These are phyloP conservation scores for Apocrypta bakeri DNA, from an alignment of 1,140 invertebrate genomes.

Conservation along the genomic window DNA sequence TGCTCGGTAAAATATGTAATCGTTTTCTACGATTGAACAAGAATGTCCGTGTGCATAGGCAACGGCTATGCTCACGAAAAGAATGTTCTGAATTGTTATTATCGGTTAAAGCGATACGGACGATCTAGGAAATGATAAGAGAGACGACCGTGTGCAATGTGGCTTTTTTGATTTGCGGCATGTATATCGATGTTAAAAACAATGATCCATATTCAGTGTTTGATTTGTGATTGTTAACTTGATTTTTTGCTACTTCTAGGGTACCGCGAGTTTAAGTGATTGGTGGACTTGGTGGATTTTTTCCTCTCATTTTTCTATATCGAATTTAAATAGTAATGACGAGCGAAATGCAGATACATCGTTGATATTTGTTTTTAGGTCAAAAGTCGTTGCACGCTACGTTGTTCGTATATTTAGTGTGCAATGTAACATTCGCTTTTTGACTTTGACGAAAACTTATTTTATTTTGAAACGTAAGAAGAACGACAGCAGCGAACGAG, in stretches of 20 bases:
- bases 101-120: slow-evolving; percentile 16
- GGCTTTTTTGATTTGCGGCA: slow-evolving; percentile 16
- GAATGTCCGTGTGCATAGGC: not conserved
- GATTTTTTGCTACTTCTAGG: not conserved
- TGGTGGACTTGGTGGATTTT: too few relatives aligned
- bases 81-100: slow-evolving; percentile 5
- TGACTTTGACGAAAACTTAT: too few relatives aligned
- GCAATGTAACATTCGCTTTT: too few relatives aligned
- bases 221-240: not conserved
- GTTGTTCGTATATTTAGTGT: too few relatives aligned
- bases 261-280: too few relatives aligned
- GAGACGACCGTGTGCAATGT: slow-evolving; percentile 1
- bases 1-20: not conserved
- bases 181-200: not conserved
- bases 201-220: not conserved
- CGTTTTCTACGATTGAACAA: not conserved
- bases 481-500: too few relatives aligned
- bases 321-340: too few relatives aligned
- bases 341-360: too few relatives aligned
- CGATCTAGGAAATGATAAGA: not conserved
- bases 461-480: too few relatives aligned
- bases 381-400: too few relatives aligned
- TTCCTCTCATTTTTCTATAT: too few relatives aligned
- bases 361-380: too few relatives aligned
- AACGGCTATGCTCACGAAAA: not conserved